Evolutionary conservation across 1,140 invertebrate species (phyloP).

Genomic region (Catajapyx aquilonaris): DNA sequence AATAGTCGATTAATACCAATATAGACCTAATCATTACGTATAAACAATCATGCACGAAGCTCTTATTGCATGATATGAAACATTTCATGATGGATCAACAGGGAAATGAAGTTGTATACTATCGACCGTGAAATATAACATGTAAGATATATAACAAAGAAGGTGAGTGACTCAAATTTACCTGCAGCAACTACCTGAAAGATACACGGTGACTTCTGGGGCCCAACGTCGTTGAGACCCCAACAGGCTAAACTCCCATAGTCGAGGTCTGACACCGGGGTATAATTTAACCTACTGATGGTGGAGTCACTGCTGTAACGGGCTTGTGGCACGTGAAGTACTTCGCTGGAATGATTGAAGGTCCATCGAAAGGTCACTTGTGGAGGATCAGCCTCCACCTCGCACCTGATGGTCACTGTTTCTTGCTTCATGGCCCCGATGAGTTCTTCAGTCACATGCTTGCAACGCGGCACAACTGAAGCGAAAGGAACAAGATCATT

Average conservation of each 20-base stretch:
- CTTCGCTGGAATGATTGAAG: constrained; percentile 68
- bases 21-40: too few relatives aligned
- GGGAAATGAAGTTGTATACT: neutral
- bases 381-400: constrained; percentile 65
- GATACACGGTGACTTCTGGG: constrained; percentile 60
- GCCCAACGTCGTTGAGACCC: constrained; percentile 57
- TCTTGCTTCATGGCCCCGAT: constrained; percentile 67
- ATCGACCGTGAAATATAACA: constrained; percentile 4
- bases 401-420: constrained; percentile 54
- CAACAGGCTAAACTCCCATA: constrained; percentile 72
- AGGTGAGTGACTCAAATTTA: constrained; percentile 10
- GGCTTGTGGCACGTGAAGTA: constrained; percentile 45
- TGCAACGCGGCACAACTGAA: constrained; percentile 60
- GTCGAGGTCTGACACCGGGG: constrained; percentile 61
- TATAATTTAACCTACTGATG: constrained; percentile 59
- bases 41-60: too few relatives aligned
- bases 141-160: constrained; percentile 4
- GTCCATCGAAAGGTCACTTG: constrained; percentile 65
- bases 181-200: constrained; percentile 64
- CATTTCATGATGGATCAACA: neutral
- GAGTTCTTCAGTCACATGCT: constrained; percentile 43
- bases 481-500: too few relatives aligned
- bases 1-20: too few relatives aligned
- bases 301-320: constrained; percentile 36
- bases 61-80: neutral